Evolutionary conservation across 2,113 vertebrate species (phyloP).

Genomic region (Daphoenositta chrysoptera): DNA sequence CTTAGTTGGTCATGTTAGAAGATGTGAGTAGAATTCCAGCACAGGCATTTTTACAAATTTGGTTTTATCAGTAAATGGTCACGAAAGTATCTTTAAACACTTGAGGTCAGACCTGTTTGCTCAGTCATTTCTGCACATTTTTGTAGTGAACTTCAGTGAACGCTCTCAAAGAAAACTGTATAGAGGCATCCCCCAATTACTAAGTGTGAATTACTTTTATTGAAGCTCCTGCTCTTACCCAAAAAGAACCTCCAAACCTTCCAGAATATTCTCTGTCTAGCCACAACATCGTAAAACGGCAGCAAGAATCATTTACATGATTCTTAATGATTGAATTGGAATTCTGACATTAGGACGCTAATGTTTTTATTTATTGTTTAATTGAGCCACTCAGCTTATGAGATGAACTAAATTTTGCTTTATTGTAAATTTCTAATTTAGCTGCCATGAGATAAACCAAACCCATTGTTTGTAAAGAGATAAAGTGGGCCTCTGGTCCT

Average conservation of each 20-base stretch:
- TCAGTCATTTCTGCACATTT: not conserved
- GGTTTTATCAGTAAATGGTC: not conserved
- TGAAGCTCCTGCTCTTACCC: not conserved
- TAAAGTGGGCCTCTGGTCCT: not conserved
- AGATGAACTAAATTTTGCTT: not conserved
- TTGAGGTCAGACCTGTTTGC: not conserved
- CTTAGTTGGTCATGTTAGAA: not conserved
- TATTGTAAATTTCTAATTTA: not conserved
- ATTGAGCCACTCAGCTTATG: not conserved
- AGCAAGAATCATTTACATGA: fast-evolving
- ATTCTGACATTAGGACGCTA: not conserved
- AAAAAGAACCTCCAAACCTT: not conserved
- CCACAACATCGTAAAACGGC: not conserved
- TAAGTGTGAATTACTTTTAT: not conserved
- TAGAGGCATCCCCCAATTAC: not conserved
- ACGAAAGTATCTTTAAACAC: not conserved
- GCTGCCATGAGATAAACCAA: not conserved
- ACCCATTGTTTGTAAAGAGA: not conserved
- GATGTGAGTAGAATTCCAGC: not conserved
- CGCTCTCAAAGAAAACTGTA: not conserved
- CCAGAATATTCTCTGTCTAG: not conserved
- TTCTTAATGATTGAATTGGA: not conserved
- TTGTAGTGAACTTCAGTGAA: not conserved
- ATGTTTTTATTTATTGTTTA: not conserved
- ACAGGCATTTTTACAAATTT: not conserved